A percentile compares a stretch with the other conserved stretches of the same genome.
Conservation (phyloP, 2,888 invertebrate genomes). For the Mantis religiosa region DNA sequence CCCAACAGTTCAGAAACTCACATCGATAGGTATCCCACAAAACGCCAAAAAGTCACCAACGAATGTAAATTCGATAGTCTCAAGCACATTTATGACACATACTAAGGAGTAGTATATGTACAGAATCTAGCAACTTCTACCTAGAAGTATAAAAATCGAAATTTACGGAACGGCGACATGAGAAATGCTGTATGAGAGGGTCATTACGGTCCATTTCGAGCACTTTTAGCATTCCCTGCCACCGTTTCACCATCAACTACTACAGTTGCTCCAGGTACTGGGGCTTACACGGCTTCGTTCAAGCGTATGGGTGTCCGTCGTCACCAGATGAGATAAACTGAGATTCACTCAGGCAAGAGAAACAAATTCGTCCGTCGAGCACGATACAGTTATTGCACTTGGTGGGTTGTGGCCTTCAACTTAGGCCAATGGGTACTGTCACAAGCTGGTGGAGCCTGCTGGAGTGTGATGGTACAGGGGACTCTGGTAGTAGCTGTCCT, state of each 20-base stretch:
- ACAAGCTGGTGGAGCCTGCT: slow-evolving; percentile 77
- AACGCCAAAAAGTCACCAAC: neutral
- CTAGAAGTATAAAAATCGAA: neutral
- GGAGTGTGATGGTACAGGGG: slow-evolving; percentile 63
- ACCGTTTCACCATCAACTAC: neutral
- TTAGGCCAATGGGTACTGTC: slow-evolving; percentile 90
- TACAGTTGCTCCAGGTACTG: neutral
- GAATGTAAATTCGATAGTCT: neutral
- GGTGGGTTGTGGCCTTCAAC: neutral
- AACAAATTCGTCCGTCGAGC: neutral
- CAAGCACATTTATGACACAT: neutral
- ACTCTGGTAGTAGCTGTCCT: slow-evolving; percentile 80
- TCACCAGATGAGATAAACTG: neutral
- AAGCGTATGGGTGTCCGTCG: neutral
- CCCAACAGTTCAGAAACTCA: neutral
- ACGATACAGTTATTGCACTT: neutral
- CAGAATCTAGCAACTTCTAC: neutral
- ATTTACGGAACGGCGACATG: neutral
- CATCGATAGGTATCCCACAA: neutral
- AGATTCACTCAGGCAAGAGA: neutral
- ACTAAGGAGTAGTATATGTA: neutral
- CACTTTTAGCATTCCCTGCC: neutral
- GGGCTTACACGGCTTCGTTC: neutral
- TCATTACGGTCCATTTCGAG: neutral
- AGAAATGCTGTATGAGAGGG: neutral